phyloP scores from a whole-genome alignment of 2,888 invertebrate genomes.

The Polydesmus complanatus region DNA sequence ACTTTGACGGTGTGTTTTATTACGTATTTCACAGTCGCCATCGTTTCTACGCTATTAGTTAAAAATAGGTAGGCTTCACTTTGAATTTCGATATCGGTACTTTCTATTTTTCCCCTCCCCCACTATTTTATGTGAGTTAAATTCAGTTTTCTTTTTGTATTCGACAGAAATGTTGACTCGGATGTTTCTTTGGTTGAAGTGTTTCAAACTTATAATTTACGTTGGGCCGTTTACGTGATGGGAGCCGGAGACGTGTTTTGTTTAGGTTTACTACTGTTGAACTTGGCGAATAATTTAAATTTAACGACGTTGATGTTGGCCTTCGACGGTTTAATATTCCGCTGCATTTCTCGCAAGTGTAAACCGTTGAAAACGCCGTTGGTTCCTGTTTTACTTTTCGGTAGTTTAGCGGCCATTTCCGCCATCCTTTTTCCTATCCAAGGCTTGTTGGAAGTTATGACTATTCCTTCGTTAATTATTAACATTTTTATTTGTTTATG shows the following conservation, averaged over 20 bases:
- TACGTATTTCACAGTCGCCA: constrained; percentile 15
- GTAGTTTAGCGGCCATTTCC: constrained; percentile 9
- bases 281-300: constrained; percentile 15
- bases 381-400: constrained; percentile 7
- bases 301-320: constrained; percentile 17
- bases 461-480: constrained; percentile 23
- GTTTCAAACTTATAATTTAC: constrained; percentile 13
- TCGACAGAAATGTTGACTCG: constrained; percentile 10
- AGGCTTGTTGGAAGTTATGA: constrained; percentile 14
- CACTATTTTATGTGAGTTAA: neutral
- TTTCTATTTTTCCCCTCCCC: neutral
- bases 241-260: constrained; percentile 4
- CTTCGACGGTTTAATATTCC: constrained; percentile 20
- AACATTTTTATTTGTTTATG: constrained; percentile 24
- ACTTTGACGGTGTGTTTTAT: constrained; percentile 14
- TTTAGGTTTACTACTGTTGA: constrained; percentile 11
- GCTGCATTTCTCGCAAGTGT: constrained; percentile 14
- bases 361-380: neutral
- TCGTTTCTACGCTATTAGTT: constrained; percentile 15
- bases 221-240: constrained; percentile 17
- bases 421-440: constrained; percentile 8
- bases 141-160: constrained; percentile 1
- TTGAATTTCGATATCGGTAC: neutral
- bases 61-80: constrained; percentile 12
- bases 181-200: constrained; percentile 14